Evolutionary conservation across 37 sponge, comb jelly and placozoan genomes (phyloP).

Genomic region (Cladorhizidae sp.): DNA sequence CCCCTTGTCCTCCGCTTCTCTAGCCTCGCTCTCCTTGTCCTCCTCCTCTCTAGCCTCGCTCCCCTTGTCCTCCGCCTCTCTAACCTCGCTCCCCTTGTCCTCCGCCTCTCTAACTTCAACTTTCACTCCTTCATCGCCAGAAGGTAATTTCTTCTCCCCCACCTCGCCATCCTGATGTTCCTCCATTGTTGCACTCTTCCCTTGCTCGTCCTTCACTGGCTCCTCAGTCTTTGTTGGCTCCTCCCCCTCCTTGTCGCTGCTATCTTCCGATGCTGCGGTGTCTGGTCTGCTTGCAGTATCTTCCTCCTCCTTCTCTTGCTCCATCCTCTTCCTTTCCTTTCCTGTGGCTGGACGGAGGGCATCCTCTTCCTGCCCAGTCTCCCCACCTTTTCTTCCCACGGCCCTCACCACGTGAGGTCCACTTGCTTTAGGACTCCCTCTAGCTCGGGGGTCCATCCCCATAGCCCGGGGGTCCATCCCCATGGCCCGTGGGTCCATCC

Average conservation of each 20-base stretch:
- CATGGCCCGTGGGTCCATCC: not conserved
- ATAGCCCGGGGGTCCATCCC: slow-evolving; percentile 2
- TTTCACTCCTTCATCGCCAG: too few relatives aligned
- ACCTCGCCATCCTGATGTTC: not conserved
- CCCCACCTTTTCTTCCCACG: too few relatives aligned
- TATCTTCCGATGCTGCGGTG: not conserved
- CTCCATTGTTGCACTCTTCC: not conserved
- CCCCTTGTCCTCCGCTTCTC: not conserved
- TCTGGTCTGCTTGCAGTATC: too few relatives aligned
- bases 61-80: too few relatives aligned
- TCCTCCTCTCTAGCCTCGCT: too few relatives aligned
- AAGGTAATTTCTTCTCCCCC: not conserved
- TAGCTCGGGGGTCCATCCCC: not conserved
- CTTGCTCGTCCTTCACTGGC: not conserved
- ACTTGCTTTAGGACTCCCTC: not conserved
- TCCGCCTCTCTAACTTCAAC: too few relatives aligned
- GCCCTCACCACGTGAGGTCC: too few relatives aligned
- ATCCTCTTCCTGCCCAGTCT: too few relatives aligned
- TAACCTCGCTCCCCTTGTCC: not conserved
- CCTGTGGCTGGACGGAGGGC: too few relatives aligned
- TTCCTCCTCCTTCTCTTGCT: not conserved
- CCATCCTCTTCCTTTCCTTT: not conserved
- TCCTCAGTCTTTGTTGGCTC: not conserved
- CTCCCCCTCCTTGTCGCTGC: not conserved
- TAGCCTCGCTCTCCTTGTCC: too few relatives aligned